Base-by-base conservation (phyloP, 2,113 vertebrate genomes). In the Riparia riparia region DNA sequence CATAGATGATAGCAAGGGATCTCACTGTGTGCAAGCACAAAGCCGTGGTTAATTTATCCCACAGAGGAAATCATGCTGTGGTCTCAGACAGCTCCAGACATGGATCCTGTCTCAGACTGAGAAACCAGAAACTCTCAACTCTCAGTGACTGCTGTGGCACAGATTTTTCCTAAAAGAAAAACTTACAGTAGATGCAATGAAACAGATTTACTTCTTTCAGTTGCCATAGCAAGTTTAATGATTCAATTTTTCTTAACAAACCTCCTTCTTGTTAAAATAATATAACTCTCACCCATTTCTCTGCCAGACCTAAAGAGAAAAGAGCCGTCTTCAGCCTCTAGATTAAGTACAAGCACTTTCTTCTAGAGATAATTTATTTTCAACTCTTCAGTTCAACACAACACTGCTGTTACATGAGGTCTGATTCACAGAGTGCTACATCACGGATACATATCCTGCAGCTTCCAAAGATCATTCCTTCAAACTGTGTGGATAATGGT, bases 21-120 rank as follows among this genome's bases (percentile, higher is more conserved):
- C 96, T 96, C 79, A 31, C 95, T 94, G 95, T 95, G 95, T 56
- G 25, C 63, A 85, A 90, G 85, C 79, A 95, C 71, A 94, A 94
- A 95, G 92, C 90, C 79, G 76, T 45, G 47, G 89, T 73, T 97
- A 94, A 96, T 96, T 95, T 94, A 97, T 95, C 94, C 94, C 92
- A 66, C 5, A 44, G 82, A 95, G 88, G 96, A 97, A 96, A 70
- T 93, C 96, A 80, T 7, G 96, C 96, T 97, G 95, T 81, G 95
- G 94, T 89, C 86, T 80, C 95, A 96, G 92, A 95, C 94, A 90
- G 94, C 76, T 96, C 90, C 95, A 96, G 96, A 96, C 94, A 83
- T 65, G 60, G 79, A 90, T 95, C 72, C 90, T 86, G 90, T 89
- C 94, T 95, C 94, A 93, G 82, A 82, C 79, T 77, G 90, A 92